These are phyloP conservation scores for Aspiorhynchus laticeps DNA, from an alignment of 2,113 vertebrate species.

Conservation along the genomic window DNA sequence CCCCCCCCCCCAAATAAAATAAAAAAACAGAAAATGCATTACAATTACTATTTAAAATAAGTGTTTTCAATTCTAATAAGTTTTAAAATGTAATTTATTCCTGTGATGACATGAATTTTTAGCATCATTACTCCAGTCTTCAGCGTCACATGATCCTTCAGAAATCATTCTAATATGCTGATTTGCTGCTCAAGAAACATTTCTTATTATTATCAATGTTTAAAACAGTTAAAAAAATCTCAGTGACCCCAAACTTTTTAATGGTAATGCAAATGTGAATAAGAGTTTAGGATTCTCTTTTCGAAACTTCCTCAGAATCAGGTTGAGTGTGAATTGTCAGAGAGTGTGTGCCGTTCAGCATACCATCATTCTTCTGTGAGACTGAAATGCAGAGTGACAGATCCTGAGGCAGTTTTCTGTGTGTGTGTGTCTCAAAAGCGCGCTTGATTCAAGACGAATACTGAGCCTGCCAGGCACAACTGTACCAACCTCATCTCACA, in stretches of 20 bases:
- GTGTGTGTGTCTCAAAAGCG: constrained; percentile 28
- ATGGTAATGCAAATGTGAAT: not conserved
- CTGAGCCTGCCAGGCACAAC: constrained; percentile 17
- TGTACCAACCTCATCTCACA: constrained; percentile 12
- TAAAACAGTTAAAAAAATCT: not conserved
- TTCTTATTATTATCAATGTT: not conserved
- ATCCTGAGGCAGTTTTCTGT: constrained; percentile 19
- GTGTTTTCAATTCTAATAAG: not conserved
- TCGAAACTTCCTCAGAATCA: not conserved
- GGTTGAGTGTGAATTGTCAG: constrained; percentile 2
- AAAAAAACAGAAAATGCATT: no score
- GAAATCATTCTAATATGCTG: not conserved
- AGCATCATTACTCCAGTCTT: not conserved
- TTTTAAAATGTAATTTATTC: not conserved
- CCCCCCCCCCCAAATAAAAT: no score
- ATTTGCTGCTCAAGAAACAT: not conserved
- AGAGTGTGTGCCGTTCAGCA: constrained; percentile 20
- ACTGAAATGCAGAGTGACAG: constrained; percentile 44
- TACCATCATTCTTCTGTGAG: constrained; percentile 5
- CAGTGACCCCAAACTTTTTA: not conserved
- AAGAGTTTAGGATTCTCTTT: not conserved
- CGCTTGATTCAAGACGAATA: constrained; percentile 24
- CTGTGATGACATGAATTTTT: not conserved
- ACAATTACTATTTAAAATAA: not conserved
- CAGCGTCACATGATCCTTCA: not conserved